Percentiles rank a stretch among this genome's conserved stretches.
phyloP scores from a whole-genome alignment of 2,888 invertebrate genomes.

The Campoplex nolae region DNA sequence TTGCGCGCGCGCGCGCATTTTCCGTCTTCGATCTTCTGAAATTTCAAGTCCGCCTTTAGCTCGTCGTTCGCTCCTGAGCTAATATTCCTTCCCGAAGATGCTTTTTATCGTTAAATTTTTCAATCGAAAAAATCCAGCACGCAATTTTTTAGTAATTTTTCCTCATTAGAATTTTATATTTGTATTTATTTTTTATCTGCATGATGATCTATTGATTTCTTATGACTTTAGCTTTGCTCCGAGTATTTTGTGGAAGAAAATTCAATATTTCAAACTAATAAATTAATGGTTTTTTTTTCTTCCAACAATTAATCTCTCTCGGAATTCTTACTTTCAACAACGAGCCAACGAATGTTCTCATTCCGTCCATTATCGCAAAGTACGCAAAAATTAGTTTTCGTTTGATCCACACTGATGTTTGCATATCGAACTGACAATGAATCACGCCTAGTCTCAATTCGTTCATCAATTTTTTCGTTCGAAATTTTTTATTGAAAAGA shows the following conservation, averaged over 20 bases:
- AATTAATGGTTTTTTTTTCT: neutral
- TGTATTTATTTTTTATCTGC: neutral
- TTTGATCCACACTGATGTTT: neutral
- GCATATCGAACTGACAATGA: neutral
- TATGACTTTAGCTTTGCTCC: neutral
- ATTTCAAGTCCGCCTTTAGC: neutral
- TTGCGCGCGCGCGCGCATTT: neutral
- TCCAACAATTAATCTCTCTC: neutral
- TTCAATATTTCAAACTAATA: neutral
- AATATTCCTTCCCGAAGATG: neutral
- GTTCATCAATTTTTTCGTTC: neutral
- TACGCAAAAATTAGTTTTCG: slow-evolving; percentile 30
- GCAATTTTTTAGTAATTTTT: neutral
- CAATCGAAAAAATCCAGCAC: neutral
- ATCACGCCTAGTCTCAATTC: neutral
- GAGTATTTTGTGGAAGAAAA: neutral
- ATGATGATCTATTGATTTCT: neutral
- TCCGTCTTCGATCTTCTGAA: neutral
- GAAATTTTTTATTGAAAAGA: neutral
- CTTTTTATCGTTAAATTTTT: neutral
- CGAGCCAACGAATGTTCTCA: slow-evolving; percentile 69
- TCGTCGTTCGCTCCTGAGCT: neutral
- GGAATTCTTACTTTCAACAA: slow-evolving; percentile 20
- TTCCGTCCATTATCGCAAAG: slow-evolving; percentile 69
- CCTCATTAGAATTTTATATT: neutral